Evolutionary conservation across 2,797 vertebrate species (phyloP).

Genomic region (Lithobates sylvaticus): DNA sequence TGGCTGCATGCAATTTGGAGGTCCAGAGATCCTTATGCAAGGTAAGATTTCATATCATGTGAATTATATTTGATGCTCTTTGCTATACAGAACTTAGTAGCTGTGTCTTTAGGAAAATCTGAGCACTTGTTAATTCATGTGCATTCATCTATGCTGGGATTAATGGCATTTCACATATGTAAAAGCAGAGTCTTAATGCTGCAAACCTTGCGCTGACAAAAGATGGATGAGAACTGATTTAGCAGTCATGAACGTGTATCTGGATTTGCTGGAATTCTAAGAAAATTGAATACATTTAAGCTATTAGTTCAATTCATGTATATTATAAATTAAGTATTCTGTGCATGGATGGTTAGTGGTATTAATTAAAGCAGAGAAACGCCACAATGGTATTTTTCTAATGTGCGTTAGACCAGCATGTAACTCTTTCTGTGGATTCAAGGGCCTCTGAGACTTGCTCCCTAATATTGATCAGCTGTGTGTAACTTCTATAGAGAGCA

Average conservation of each 20-base stretch:
- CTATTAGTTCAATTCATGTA: background rate
- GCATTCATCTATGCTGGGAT: background rate
- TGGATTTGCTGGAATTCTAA: background rate
- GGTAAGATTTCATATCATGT: slow-evolving; percentile 23
- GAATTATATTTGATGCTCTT: background rate
- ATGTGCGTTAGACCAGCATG: background rate
- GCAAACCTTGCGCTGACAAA: background rate
- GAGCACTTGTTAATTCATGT: background rate
- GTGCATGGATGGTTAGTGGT: background rate
- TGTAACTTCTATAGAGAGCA: slow-evolving; percentile 17
- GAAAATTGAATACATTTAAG: background rate
- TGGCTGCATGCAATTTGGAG: slow-evolving; percentile 3
- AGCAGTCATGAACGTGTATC: background rate
- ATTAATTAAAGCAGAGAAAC: background rate
- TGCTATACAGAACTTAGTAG: background rate
- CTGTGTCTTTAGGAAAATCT: background rate
- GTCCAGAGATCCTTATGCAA: background rate
- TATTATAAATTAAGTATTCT: background rate
- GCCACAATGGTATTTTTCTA: slow-evolving; percentile 28
- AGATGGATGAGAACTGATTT: background rate
- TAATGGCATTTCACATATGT: background rate
- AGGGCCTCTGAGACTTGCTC: background rate
- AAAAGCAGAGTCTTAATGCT: slow-evolving; percentile 16
- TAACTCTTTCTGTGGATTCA: slow-evolving; percentile 25
- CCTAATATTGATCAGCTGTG: background rate